Evolutionary conservation across 2,888 invertebrate genomes (phyloP).

Genomic region (Caenorhabditis sp.): DNA sequence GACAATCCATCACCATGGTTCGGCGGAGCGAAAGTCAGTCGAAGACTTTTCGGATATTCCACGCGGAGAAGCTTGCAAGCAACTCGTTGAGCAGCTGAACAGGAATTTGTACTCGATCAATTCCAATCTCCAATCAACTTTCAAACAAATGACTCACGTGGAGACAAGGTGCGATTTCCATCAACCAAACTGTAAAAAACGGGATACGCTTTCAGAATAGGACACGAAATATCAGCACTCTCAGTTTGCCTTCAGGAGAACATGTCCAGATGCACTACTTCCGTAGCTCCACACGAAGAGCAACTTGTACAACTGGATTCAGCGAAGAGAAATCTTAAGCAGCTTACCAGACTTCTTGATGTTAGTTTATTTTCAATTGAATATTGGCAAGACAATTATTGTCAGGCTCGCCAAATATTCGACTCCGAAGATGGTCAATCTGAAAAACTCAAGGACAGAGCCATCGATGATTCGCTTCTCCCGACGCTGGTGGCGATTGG

Average conservation of each 20-base stretch:
- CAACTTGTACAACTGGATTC: conserved; percentile 58
- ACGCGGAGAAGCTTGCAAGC: conserved; percentile 60
- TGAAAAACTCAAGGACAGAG: conserved; percentile 47
- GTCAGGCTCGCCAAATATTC: conserved; percentile 57
- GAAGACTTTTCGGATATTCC: conserved; percentile 62
- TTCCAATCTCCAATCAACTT: conserved; percentile 41
- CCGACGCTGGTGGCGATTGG: conserved; percentile 62
- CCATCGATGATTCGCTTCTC: conserved; percentile 59
- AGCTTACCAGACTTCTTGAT: conserved; percentile 51
- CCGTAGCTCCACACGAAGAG: conserved; percentile 64
- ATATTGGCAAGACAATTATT: neutral
- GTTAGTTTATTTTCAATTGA: neutral
- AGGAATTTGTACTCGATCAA: conserved; percentile 48
- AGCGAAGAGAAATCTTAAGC: conserved; percentile 57
- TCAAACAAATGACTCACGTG: conserved; percentile 60
- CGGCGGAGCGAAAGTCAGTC: conserved; percentile 39
- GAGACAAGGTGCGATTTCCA: conserved; percentile 43
- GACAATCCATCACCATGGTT: conserved; percentile 57
- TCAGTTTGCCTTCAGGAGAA: conserved; percentile 61
- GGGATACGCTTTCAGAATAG: conserved; percentile 37
- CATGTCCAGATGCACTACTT: conserved; percentile 59
- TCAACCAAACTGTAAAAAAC: neutral
- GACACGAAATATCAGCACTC: conserved; percentile 50
- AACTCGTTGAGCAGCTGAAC: conserved; percentile 59
- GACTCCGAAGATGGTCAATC: conserved; percentile 56